Evolutionary conservation across 2,113 vertebrate genomes (phyloP).

Genomic region (Sciurus niger): DNA sequence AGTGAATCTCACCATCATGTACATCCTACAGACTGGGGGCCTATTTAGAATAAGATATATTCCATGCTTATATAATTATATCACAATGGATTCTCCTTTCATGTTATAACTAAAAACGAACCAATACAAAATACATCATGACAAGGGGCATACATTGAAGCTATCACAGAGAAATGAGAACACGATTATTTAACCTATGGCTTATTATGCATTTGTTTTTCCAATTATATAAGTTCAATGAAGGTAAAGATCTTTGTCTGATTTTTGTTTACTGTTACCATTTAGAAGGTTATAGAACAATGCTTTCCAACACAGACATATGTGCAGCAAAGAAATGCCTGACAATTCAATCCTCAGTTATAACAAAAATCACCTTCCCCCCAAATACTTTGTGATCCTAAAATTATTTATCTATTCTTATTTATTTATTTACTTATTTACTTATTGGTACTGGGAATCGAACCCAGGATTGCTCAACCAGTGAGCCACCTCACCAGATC

Average conservation of each 20-base stretch:
- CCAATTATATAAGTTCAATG: neutral
- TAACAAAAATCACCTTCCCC: neutral
- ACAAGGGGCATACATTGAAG: neutral
- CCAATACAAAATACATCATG: neutral
- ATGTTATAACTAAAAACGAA: too few relatives aligned
- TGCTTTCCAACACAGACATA: neutral
- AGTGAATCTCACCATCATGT: too few relatives aligned
- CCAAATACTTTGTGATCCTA: neutral
- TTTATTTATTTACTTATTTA: too few relatives aligned
- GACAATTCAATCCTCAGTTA: neutral
- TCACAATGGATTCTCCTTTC: too few relatives aligned
- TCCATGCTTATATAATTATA: too few relatives aligned
- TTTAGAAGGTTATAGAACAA: neutral
- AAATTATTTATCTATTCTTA: constrained; percentile 1
- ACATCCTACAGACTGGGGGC: too few relatives aligned
- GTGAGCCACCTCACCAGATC: too few relatives aligned
- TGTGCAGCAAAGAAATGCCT: neutral
- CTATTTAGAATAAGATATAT: too few relatives aligned
- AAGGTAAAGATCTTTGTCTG: neutral
- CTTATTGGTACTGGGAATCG: too few relatives aligned
- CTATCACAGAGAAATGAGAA: neutral
- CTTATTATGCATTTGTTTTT: neutral
- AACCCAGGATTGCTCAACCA: fast-evolving
- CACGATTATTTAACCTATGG: neutral
- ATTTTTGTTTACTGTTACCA: constrained; percentile 6